These are phyloP conservation scores for Heptranchias perlo DNA, from an alignment of 2,113 vertebrate genomes.

Conservation along the genomic window DNA sequence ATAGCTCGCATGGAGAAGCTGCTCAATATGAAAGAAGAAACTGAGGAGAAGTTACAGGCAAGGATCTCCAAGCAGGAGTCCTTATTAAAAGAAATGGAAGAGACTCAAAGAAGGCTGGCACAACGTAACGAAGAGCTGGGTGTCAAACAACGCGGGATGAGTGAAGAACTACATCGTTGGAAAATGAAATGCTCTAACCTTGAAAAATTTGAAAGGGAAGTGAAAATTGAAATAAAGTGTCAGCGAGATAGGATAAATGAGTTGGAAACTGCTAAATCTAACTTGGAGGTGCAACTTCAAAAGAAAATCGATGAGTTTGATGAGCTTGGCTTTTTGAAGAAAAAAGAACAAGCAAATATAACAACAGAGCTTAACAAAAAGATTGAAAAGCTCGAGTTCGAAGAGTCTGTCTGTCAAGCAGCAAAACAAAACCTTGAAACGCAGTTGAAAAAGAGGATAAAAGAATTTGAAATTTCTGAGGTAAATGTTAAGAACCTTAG, in stretches of 20 bases:
- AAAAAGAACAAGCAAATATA: slow-evolving; percentile 24
- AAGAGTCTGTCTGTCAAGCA: slow-evolving; percentile 22
- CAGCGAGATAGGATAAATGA: slow-evolving; percentile 31
- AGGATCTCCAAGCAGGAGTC: slow-evolving; percentile 34
- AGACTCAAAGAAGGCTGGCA: slow-evolving; percentile 39
- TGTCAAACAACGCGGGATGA: slow-evolving; percentile 34
- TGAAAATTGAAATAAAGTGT: slow-evolving; percentile 8
- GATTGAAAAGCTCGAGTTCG: not conserved
- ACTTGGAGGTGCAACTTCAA: slow-evolving; percentile 30
- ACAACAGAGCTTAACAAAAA: slow-evolving; percentile 34
- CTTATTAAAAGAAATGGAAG: slow-evolving; percentile 39
- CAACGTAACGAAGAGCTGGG: slow-evolving; percentile 38
- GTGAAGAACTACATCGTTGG: slow-evolving; percentile 37
- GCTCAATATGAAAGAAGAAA: slow-evolving; percentile 40
- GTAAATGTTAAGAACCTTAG: not conserved
- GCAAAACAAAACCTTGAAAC: slow-evolving; percentile 25
- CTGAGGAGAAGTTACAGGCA: slow-evolving; percentile 27
- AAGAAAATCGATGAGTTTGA: slow-evolving; percentile 31
- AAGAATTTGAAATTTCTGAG: slow-evolving; percentile 35
- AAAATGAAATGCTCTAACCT: slow-evolving; percentile 24
- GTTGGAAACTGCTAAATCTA: slow-evolving; percentile 18
- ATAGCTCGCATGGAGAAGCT: slow-evolving; percentile 40
- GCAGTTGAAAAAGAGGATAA: slow-evolving; percentile 40
- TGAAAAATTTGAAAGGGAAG: slow-evolving; percentile 36
- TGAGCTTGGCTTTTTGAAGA: slow-evolving; percentile 26